phyloP scores from a whole-genome alignment of 1,140 invertebrate genomes.

The Anoplolepis gracilipes region DNA sequence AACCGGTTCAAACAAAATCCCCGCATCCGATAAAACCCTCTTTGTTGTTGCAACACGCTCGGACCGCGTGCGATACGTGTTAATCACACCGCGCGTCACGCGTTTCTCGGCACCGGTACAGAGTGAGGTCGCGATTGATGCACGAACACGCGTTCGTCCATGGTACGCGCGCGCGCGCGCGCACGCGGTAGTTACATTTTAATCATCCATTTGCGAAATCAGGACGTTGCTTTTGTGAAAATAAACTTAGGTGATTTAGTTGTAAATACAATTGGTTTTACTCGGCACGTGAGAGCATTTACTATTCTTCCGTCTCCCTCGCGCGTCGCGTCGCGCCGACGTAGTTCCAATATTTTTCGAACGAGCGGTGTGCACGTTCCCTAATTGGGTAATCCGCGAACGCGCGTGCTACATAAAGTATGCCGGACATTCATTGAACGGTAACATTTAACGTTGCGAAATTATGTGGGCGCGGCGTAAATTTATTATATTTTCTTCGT shows the following conservation, averaged over 20 bases:
- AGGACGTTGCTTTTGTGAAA: slow-evolving; percentile 60
- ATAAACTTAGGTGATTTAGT: slow-evolving; percentile 66
- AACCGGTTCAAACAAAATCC: slow-evolving; percentile 36
- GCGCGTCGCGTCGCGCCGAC: too few relatives aligned
- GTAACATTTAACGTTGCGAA: slow-evolving; percentile 43
- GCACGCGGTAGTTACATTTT: slow-evolving; percentile 62
- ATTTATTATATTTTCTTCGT: slow-evolving; percentile 28
- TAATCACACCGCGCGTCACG: slow-evolving; percentile 51
- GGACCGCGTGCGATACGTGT: slow-evolving; percentile 47
- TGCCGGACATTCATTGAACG: slow-evolving; percentile 1
- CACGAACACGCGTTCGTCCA: slow-evolving; percentile 45
- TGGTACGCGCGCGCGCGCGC: background rate
- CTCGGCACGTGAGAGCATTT: slow-evolving; percentile 21
- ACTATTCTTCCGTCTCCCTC: background rate
- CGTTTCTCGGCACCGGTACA: background rate
- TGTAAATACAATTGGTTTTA: slow-evolving; percentile 67
- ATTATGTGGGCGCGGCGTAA: slow-evolving; percentile 6
- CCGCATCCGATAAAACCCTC: slow-evolving; percentile 55
- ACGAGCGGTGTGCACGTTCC: background rate
- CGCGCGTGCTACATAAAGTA: slow-evolving; percentile 39
- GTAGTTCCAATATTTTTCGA: slow-evolving; percentile 60
- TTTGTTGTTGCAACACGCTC: slow-evolving; percentile 55
- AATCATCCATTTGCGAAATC: slow-evolving; percentile 63
- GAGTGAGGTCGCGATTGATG: slow-evolving; percentile 42
- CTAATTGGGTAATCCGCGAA: slow-evolving; percentile 39